A percentile compares a stretch with the other conserved stretches of the same genome.
These are phyloP conservation scores for Sturnus vulgaris DNA, from an alignment of 2,113 vertebrate genomes.

Conservation along the genomic window DNA sequence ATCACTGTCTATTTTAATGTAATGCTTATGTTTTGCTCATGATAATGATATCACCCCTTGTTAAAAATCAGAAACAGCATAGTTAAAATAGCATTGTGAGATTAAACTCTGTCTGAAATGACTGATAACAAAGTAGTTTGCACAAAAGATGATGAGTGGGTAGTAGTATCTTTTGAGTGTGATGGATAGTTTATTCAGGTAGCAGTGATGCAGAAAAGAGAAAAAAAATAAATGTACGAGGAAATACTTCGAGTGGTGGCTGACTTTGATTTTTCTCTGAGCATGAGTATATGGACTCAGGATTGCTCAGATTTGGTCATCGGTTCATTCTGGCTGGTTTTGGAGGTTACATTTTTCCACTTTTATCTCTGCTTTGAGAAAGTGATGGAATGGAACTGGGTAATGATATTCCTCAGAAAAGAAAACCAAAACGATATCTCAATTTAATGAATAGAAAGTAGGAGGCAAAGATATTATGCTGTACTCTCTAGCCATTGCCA, in stretches of 20 bases:
- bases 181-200: background rate
- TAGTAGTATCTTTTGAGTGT: background rate
- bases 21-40: background rate
- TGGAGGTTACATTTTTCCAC: background rate
- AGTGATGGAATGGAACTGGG: accelerated
- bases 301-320: background rate
- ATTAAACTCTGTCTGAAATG: background rate
- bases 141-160: background rate
- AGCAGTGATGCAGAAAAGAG: background rate
- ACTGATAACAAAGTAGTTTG: background rate
- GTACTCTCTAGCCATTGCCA: background rate
- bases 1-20: background rate
- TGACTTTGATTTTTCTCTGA: background rate
- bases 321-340: background rate
- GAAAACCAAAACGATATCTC: background rate
- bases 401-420: background rate
- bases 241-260: background rate
- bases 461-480: background rate
- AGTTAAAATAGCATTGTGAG: background rate
- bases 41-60: background rate
- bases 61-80: background rate
- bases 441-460: background rate
- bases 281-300: background rate
- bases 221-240: background rate
- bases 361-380: background rate